Conservation (phyloP, 2,797 vertebrate genomes). For the Lacerta viridis region DNA sequence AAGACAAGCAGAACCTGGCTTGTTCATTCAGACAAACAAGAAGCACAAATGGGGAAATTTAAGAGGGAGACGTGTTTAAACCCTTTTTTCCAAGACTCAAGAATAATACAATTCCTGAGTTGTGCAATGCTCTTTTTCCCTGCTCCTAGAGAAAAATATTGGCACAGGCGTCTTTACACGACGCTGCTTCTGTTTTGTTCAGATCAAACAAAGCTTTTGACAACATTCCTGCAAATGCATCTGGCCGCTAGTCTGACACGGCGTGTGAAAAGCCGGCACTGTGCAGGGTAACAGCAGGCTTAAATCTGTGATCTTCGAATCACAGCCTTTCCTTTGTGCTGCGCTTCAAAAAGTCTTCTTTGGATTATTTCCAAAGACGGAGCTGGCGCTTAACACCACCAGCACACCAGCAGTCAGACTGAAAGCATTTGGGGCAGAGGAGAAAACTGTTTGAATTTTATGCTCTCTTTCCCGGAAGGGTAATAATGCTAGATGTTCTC, state of each 20-base stretch:
- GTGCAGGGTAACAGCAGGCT: background rate
- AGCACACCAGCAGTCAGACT: too few species aligned
- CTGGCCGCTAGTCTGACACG: background rate
- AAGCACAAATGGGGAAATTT: background rate
- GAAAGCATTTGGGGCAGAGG: background rate
- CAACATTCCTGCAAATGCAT: background rate
- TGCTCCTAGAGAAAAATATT: constrained; percentile 2
- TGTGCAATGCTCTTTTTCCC: background rate
- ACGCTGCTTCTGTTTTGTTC: background rate
- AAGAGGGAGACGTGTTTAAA: background rate
- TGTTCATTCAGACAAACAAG: background rate
- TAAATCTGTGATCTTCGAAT: background rate
- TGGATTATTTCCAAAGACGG: background rate
- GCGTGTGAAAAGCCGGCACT: background rate
- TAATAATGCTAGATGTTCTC: background rate
- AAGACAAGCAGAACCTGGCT: background rate
- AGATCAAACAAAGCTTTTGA: background rate
- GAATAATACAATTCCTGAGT: background rate
- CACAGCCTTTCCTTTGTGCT: background rate
- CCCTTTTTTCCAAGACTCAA: background rate
- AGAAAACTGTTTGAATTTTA: background rate
- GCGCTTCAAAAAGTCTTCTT: background rate
- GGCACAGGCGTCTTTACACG: background rate
- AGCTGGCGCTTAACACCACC: background rate
- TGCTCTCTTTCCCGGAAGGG: background rate